Evolutionary conservation across 1,140 invertebrate species (phyloP).

Genomic region (Chironomus striatipennis): DNA sequence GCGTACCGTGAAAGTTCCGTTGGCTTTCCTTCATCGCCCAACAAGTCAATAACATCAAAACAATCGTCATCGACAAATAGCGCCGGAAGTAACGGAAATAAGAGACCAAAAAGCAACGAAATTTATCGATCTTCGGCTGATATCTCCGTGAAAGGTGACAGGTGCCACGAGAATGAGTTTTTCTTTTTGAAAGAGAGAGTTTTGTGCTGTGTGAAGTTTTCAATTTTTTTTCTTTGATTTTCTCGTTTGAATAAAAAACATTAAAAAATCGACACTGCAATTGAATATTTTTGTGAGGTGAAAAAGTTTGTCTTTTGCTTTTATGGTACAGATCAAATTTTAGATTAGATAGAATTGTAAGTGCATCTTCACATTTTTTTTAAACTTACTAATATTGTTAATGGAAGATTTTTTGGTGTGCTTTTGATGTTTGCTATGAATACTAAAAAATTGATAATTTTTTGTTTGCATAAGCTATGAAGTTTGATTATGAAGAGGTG

Average conservation of each 20-base stretch:
- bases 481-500: too few relatives aligned
- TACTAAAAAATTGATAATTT: too few relatives aligned
- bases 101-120: constrained; percentile 24
- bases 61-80: constrained; percentile 28
- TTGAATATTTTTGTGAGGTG: too few relatives aligned
- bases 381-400: too few relatives aligned
- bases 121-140: constrained; percentile 27
- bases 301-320: too few relatives aligned
- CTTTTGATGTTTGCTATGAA: too few relatives aligned
- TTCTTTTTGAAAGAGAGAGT: background rate
- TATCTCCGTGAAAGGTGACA: constrained; percentile 41
- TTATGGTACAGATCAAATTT: too few relatives aligned
- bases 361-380: too few relatives aligned
- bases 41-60: constrained; percentile 32
- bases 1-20: constrained; percentile 30
- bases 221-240: background rate
- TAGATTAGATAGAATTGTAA: too few relatives aligned
- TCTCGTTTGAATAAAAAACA: background rate
- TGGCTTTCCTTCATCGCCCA: constrained; percentile 28
- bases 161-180: constrained; percentile 32
- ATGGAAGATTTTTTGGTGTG: too few relatives aligned
- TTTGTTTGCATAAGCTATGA: too few relatives aligned
- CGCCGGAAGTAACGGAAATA: background rate
- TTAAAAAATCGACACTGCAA: too few relatives aligned
- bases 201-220: background rate